A percentile compares a stretch with the other conserved stretches of the same genome.
phyloP scores from a whole-genome alignment of 2,797 vertebrate genomes.

The Periparus ater region DNA sequence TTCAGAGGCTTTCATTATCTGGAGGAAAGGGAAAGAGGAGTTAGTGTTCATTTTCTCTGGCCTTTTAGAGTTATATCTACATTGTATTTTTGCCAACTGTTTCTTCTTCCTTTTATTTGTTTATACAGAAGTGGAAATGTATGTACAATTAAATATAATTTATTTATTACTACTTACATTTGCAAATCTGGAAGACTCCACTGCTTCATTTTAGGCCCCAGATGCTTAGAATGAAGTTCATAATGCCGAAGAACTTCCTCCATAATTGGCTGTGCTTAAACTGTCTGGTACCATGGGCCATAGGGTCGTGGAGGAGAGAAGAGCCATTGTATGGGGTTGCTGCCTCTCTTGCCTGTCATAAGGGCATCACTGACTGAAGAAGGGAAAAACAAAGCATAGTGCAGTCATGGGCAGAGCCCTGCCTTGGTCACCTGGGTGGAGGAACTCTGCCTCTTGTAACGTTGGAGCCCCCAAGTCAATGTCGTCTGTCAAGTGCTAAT shows the following conservation, averaged over 20 bases:
- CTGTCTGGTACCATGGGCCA: not conserved
- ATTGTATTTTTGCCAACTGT: not conserved
- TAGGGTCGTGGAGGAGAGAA: not conserved
- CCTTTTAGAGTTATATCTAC: not conserved
- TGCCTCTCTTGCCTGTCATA: not conserved
- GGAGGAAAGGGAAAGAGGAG: not conserved
- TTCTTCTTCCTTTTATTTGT: not conserved
- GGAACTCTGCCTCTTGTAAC: not conserved
- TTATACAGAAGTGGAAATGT: not conserved
- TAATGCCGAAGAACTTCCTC: not conserved
- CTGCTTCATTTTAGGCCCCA: not conserved
- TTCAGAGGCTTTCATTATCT: not conserved
- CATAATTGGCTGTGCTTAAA: not conserved
- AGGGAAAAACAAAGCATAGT: not conserved
- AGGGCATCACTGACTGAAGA: not conserved
- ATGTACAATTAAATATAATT: not conserved
- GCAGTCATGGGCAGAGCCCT: not conserved
- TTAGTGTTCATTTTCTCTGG: not conserved
- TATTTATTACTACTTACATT: not conserved
- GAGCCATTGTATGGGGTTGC: not conserved
- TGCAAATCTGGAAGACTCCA: not conserved
- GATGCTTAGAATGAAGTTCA: not conserved
- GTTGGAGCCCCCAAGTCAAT: rapidly evolving
- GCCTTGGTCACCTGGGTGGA: not conserved
- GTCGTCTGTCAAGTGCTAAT: not conserved